Percentiles rank a stretch among this genome's conserved stretches.
Evolutionary conservation across 2,797 vertebrate genomes (phyloP).

Genomic region (Myripristis jacobus): DNA sequence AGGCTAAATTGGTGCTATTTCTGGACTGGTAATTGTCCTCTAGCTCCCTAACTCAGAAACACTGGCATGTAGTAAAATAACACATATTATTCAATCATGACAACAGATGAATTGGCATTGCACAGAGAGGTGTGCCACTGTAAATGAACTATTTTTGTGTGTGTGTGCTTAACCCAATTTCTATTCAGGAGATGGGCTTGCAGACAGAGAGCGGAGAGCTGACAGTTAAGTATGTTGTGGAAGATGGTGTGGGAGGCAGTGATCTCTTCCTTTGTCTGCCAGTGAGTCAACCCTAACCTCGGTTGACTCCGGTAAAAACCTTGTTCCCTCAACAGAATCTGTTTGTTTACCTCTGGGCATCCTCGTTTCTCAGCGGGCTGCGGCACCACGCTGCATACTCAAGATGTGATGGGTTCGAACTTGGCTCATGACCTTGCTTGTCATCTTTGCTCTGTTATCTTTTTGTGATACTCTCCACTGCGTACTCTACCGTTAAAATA

Average conservation of each 20-base stretch:
- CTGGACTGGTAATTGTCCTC: conserved; percentile 14
- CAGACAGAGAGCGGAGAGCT: conserved; percentile 43
- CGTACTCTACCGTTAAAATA: conserved; percentile 12
- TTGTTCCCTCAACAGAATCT: conserved; percentile 50
- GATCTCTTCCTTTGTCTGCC: conserved; percentile 55
- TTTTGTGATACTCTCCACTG: conserved; percentile 47
- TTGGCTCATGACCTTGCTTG: conserved; percentile 55
- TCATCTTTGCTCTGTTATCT: conserved; percentile 38
- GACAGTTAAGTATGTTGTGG: conserved; percentile 54
- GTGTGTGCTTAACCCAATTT: conserved; percentile 23
- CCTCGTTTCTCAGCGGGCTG: conserved; percentile 28
- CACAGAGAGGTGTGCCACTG: neutral
- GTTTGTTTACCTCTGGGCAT: conserved; percentile 54
- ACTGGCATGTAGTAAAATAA: neutral
- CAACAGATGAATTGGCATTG: neutral
- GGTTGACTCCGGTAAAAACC: conserved; percentile 48
- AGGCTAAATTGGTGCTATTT: conserved; percentile 51
- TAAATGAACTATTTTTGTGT: conserved; percentile 18
- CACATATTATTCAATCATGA: neutral
- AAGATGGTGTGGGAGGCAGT: conserved; percentile 49
- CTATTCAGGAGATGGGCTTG: conserved; percentile 1
- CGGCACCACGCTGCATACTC: conserved; percentile 24
- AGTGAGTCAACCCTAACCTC: conserved; percentile 59
- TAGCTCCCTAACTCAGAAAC: neutral
- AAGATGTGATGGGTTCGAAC: conserved; percentile 41